Base-by-base conservation (phyloP, 2,888 invertebrate genomes). In the Athalia cordata region DNA sequence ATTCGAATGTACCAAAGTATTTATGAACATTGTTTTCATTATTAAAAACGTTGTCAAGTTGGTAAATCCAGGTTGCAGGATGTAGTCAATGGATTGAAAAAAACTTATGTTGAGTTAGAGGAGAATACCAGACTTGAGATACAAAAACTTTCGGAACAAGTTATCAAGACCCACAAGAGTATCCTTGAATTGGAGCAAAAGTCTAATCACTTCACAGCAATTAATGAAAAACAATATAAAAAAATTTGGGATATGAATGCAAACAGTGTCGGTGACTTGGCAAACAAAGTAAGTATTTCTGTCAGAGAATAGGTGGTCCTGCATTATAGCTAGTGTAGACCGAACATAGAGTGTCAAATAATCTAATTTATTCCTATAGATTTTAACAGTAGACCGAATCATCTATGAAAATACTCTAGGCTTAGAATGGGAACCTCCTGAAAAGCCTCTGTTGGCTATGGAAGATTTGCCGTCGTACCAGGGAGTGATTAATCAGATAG, bases 141-240 rank as follows among this genome's bases (percentile, higher is more conserved):
- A 82, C 90, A 92, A 8, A 94, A 93, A 85, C 91, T 96, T 0
- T 93, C 93, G 0, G 91, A 92, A 0, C 96, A 97, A 85, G 94
- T 96, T 1, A 90, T 92, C 3, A 94, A 93, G 83, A 88, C 95
- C 65, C 94, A 95, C 85, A 92, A 92, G 81, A 93, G 92, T 79
- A 94, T 96, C 89, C 90, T 92, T 3, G 94, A 95, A 15, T 90
- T 95, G 72, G 94, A 95, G 85, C 91, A 91, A n/a, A 96, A 96
- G 86, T 93, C 94, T 0, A 91, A 93, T 80, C 93, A 93, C 83
- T 94, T 96, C 83, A 92, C 94, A 0, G 89, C 86, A 49, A 88
- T 91, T 1, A 95, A 95, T 86, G 93, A 95, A 83, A 93, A 92
- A 79, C 94, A 93, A 85, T 95, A 92, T 82, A 89, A 89, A 80